These are phyloP conservation scores for Melanophora roralis DNA, from an alignment of 2,888 invertebrate genomes.

Conservation along the genomic window DNA sequence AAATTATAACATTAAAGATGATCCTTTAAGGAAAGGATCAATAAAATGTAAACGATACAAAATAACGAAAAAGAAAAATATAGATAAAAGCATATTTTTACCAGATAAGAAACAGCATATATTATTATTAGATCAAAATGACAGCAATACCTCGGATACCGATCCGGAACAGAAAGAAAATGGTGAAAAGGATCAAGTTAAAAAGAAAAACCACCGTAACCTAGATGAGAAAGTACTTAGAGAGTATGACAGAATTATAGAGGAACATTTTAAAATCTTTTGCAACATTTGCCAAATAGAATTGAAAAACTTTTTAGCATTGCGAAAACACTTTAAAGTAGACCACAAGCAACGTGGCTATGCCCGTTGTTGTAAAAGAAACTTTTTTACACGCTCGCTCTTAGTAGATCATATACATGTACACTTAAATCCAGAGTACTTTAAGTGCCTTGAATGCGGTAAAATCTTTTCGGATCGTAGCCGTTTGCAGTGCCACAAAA, in stretches of 20 bases:
- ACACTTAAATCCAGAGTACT: conserved; percentile 74
- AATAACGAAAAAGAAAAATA: not conserved
- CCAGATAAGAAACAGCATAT: not conserved
- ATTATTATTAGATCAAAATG: not conserved
- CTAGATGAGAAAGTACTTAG: conserved; percentile 59
- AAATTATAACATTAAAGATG: not conserved
- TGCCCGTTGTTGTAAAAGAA: conserved; percentile 72
- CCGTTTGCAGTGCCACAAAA: conserved; percentile 69
- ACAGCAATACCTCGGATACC: conserved; percentile 31
- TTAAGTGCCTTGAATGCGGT: conserved; percentile 71
- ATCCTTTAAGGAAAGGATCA: conserved; percentile 25
- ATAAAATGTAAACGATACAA: not conserved
- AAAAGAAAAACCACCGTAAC: conserved; percentile 53
- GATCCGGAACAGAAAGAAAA: not conserved
- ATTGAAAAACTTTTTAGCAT: conserved; percentile 62
- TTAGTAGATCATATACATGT: conserved; percentile 74
- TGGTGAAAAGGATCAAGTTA: not conserved
- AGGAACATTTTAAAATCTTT: conserved; percentile 47
- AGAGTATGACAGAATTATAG: conserved; percentile 48
- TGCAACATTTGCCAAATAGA: conserved; percentile 44
- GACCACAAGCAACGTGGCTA: conserved; percentile 70
- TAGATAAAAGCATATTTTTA: not conserved
- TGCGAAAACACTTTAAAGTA: conserved; percentile 64
- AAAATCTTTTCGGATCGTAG: conserved; percentile 71
- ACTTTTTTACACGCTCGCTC: conserved; percentile 71